phyloP scores from a whole-genome alignment of 2,888 invertebrate genomes.

The Ormia ochracea region DNA sequence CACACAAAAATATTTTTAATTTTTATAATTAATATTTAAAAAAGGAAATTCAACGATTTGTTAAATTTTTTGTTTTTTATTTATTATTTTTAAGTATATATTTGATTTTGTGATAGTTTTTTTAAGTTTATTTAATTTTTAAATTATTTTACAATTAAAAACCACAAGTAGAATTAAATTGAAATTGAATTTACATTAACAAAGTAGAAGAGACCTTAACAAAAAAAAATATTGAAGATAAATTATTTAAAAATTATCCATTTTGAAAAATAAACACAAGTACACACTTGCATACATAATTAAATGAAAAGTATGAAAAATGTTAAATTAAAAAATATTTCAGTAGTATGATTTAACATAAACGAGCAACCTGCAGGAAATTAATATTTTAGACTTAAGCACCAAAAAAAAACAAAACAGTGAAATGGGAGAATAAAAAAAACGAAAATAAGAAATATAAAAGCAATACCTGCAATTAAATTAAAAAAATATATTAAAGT shows the following conservation, averaged over 20 bases:
- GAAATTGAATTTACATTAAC: constrained; percentile 1
- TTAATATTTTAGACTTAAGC: constrained; percentile 16
- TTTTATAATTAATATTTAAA: constrained; percentile 19
- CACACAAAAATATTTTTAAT: constrained; percentile 3
- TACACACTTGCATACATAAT: background rate
- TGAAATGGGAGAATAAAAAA: constrained; percentile 16
- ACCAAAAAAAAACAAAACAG: background rate
- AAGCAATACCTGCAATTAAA: constrained; percentile 58
- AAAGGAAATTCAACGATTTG: constrained; percentile 26
- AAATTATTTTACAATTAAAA: constrained; percentile 34
- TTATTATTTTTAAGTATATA: constrained; percentile 61
- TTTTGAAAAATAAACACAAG: background rate
- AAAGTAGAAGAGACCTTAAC: constrained; percentile 51
- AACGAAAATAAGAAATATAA: constrained; percentile 27
- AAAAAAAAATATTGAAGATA: background rate
- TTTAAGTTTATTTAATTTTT: constrained; percentile 52
- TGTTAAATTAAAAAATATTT: background rate
- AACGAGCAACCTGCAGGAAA: constrained; percentile 33
- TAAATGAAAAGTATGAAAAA: too few relatives aligned
- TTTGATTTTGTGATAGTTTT: constrained; percentile 62
- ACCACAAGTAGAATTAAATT: constrained; percentile 31
- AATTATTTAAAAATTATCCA: constrained; percentile 11
- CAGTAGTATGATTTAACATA: constrained; percentile 19
- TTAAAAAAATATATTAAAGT: too few relatives aligned
- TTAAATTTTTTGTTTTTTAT: constrained; percentile 51